Evolutionary conservation across 2,797 vertebrate genomes (phyloP), one percentile per base, ranked within the genome.

Genomic region (Tapera naevia): DNA sequence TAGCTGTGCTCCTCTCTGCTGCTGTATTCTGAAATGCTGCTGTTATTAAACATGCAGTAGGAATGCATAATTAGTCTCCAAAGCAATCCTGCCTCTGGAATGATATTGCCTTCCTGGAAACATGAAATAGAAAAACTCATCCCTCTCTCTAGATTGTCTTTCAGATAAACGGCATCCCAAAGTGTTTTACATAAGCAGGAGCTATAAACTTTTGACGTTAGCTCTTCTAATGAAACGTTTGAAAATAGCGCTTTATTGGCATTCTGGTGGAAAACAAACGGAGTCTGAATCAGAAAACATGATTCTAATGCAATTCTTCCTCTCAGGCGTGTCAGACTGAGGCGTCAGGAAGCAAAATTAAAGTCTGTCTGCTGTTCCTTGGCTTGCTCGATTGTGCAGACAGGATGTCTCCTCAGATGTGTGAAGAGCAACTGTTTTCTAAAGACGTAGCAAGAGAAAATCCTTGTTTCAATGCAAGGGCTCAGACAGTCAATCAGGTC

Each of bases 191-290:
- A 33, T 95, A 60, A 27, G 2, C 18, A 23, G 33, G 54, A 64
- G 39, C n/a, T 93, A 69, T 51, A 69, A 93, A 93, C 81, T 89
- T 85, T 78, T 92, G 45, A 80, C 10, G n/a, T 48, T 62, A 66
- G 32, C 32, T n/a, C 24, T 85, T 91, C 87, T 95, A 91, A 94
- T 93, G 89, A 86, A 96, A 93, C 83, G 75, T 70, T 75, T 88
- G 72, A 60, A 91, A 80, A 46, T 32, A 81, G 32, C n/a, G 50
- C 54, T 88, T 85, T 81, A 60, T 84, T 80, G 86, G 62, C 25
- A 18, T 89, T 81, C 57, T 70, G 58, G 62, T 89, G 76, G 92
- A 91, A 95, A 93, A 61, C 35, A 85, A 74, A 57, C 72, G 32
- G 71, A 81, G 71, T 23, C 74, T 92, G 71, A 96, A 76, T 78